Percentiles rank a stretch among this genome's conserved stretches.
Evolutionary conservation across 1,140 invertebrate genomes (phyloP).

Genomic region (Drosophila burlai): DNA sequence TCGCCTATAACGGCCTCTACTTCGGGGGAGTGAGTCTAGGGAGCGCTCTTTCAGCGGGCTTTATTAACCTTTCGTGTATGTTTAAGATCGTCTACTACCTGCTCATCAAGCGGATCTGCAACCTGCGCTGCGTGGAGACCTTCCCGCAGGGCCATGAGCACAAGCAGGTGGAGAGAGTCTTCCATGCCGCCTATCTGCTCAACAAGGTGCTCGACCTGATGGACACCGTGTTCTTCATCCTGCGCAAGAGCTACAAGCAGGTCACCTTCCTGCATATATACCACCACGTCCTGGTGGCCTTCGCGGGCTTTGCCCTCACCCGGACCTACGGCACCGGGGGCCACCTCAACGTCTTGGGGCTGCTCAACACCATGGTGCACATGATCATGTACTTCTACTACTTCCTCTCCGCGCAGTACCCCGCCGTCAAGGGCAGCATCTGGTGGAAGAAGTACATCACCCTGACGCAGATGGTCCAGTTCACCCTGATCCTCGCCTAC

Average conservation of each 20-base stretch:
- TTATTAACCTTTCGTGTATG: background rate
- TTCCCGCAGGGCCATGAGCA: constrained; percentile 53
- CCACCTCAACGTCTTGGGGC: constrained; percentile 89
- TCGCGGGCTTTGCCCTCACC: constrained; percentile 22
- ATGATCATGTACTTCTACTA: constrained; percentile 93
- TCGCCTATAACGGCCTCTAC: constrained; percentile 52
- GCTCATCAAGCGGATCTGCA: constrained; percentile 42
- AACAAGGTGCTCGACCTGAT: constrained; percentile 87
- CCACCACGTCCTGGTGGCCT: constrained; percentile 89
- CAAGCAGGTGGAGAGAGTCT: constrained; percentile 49
- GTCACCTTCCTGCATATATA: constrained; percentile 94
- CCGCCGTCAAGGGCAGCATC: constrained; percentile 88
- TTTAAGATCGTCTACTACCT: constrained; percentile 59
- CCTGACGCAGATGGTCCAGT: constrained; percentile 91
- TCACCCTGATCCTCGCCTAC: constrained; percentile 89
- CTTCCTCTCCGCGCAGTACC: constrained; percentile 88
- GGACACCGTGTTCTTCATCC: constrained; percentile 93
- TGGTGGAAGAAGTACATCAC: constrained; percentile 96
- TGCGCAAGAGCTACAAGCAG: constrained; percentile 94
- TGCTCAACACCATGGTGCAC: constrained; percentile 93
- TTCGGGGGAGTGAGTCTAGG: constrained; percentile 46
- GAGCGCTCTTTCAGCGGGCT: too few relatives aligned
- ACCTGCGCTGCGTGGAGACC: constrained; percentile 56
- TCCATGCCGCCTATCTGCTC: constrained; percentile 56
- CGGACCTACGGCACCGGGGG: constrained; percentile 86